Evolutionary conservation across 2,113 vertebrate species (phyloP), one percentile per base, ranked within the genome.

Genomic region (Morone saxatilis): DNA sequence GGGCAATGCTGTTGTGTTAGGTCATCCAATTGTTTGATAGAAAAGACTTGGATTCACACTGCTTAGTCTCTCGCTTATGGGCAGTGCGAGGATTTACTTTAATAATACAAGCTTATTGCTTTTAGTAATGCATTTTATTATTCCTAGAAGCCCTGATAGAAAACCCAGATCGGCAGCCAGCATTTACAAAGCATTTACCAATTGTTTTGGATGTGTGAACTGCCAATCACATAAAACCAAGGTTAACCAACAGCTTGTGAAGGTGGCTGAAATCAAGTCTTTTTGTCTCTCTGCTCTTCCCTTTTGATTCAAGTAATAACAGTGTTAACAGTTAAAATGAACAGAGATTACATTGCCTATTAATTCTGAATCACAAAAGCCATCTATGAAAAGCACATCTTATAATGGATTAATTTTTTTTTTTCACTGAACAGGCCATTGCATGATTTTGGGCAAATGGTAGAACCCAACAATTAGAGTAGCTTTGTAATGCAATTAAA

Each of bases 21-120:
- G 62, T 63, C 69, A 74, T 87, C 84, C 16, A 16, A 20, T 25
- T 60, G 54, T 86, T 63, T 76, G 41, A 80, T 59, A 12, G 65
- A 68, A 71, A 80, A 65, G 70, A 17, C 60, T 69, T 25, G 1
- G 76, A 68, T 70, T 85, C 47, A 48, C 86, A 68, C 53, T 8
- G 47, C 60, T 73, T 59, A 51, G 51, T 63, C 61, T 54, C 36
- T 67, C 11, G 36, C 72, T 71, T 43, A 41, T 43, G 25, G 53
- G 20, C 59, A 76, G 16, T 31, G 69, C n/a, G 3, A 22, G 62
- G 83, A 81, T 85, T 86, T 84, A 83, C 71, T 84, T 77, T 62
- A 81, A 76, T 86, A 88, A 80, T 61, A 77, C 6, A 1, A 69
- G 71, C 45, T 86, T 63, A 86, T 68, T 82, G 71, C 76, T 81